These are phyloP conservation scores for Panzeria rudis DNA, from an alignment of 2,888 invertebrate species.

Conservation along the genomic window DNA sequence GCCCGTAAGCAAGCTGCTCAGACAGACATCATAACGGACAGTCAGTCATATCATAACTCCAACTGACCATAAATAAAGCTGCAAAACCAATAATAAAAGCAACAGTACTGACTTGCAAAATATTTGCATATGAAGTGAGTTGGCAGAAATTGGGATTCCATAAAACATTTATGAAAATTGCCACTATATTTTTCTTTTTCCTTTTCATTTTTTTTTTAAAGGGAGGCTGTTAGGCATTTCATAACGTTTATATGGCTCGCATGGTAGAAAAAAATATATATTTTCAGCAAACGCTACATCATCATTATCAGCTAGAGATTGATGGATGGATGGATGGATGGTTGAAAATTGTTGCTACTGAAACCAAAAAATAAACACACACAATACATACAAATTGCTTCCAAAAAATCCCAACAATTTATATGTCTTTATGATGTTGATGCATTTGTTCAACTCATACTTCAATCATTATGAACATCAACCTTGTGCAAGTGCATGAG, in stretches of 20 bases:
- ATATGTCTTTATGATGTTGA: constrained; percentile 46
- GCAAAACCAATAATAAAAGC: constrained; percentile 34
- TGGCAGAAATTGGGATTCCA: constrained; percentile 30
- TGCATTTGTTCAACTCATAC: constrained; percentile 31
- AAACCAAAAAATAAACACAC: constrained; percentile 6
- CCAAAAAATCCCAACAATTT: constrained; percentile 36
- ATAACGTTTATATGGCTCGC: constrained; percentile 22
- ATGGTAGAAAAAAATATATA: not conserved
- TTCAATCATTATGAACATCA: constrained; percentile 33
- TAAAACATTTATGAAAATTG: constrained; percentile 55
- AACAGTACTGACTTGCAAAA: constrained; percentile 10
- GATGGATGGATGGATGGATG: constrained; percentile 5
- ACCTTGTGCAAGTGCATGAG: not conserved
- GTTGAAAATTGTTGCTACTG: constrained; percentile 19
- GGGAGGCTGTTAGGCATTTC: constrained; percentile 22
- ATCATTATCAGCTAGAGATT: constrained; percentile 27
- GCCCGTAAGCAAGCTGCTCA: constrained; percentile 10
- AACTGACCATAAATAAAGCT: constrained; percentile 58
- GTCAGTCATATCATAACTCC: constrained; percentile 40
- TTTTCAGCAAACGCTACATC: constrained; percentile 30
- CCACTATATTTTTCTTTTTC: constrained; percentile 33
- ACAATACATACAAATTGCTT: constrained; percentile 8
- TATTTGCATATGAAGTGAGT: constrained; percentile 46
- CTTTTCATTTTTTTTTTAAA: not conserved
- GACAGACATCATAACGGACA: not conserved